A percentile compares a stretch with the other conserved stretches of the same genome.
These are phyloP conservation scores for Archips xylosteana DNA, from an alignment of 2,888 invertebrate species.

Conservation along the genomic window DNA sequence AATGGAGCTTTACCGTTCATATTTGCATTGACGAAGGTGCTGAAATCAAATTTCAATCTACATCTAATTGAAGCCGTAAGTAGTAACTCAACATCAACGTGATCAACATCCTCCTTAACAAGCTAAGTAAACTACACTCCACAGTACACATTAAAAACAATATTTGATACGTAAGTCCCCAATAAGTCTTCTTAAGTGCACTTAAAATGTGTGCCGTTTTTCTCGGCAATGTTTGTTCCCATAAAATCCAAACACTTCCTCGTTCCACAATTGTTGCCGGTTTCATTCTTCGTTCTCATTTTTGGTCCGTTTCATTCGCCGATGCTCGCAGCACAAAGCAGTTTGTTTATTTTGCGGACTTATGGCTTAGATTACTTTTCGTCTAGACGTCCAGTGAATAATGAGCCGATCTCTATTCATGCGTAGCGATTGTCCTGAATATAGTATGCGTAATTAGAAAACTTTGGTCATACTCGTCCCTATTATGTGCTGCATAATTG, in stretches of 20 bases:
- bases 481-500: conserved; percentile 3
- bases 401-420: conserved; percentile 60
- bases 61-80: conserved; percentile 13
- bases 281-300: conserved; percentile 21
- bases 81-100: neutral
- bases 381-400: conserved; percentile 56
- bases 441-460: conserved; percentile 21
- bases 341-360: conserved; percentile 56
- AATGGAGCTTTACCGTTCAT: conserved; percentile 32
- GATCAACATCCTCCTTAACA: conserved; percentile 9
- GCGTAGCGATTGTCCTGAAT: conserved; percentile 41
- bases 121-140: neutral
- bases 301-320: conserved; percentile 27
- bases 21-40: conserved; percentile 28
- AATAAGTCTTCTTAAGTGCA: conserved; percentile 36
- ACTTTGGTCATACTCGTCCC: neutral
- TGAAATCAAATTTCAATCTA: conserved; percentile 29
- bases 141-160: conserved; percentile 4
- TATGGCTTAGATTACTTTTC: conserved; percentile 54
- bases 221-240: conserved; percentile 34
- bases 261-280: conserved; percentile 24
- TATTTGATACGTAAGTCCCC: conserved; percentile 19
- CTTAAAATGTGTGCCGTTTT: conserved; percentile 29
- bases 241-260: conserved; percentile 36
- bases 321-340: conserved; percentile 29